Conservation (phyloP, 2,113 vertebrate species). For the Asarcornis scutulata region DNA sequence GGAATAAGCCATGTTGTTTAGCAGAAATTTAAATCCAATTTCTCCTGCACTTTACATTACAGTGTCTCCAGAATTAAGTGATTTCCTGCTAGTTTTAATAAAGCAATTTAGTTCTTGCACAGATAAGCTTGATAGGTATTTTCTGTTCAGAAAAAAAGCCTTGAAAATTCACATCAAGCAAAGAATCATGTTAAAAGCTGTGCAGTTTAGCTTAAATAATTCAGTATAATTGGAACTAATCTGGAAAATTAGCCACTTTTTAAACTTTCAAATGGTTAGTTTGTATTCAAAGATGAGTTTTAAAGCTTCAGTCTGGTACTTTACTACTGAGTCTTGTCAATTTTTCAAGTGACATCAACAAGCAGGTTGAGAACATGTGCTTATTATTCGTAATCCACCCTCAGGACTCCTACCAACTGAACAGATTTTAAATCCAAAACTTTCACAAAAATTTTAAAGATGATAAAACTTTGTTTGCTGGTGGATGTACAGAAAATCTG, state of each 20-base stretch:
- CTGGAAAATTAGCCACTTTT: constrained; percentile 44
- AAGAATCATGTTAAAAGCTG: neutral
- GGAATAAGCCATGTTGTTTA: neutral
- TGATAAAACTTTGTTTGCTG: constrained; percentile 53
- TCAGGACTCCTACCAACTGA: constrained; percentile 11
- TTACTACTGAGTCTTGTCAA: neutral
- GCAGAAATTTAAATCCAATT: neutral
- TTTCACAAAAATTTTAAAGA: constrained; percentile 63
- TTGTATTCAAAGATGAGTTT: constrained; percentile 44
- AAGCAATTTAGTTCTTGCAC: constrained; percentile 22
- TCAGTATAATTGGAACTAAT: constrained; percentile 24
- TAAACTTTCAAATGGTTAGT: constrained; percentile 29
- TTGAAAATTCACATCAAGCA: neutral
- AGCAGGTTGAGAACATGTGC: constrained; percentile 25
- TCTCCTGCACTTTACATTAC: neutral
- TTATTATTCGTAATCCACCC: constrained; percentile 1
- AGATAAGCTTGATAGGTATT: neutral
- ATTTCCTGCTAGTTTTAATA: constrained; percentile 13
- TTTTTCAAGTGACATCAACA: constrained; percentile 26
- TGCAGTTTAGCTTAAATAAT: constrained; percentile 22
- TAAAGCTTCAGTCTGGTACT: constrained; percentile 34
- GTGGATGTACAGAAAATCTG: constrained; percentile 45
- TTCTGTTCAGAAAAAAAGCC: neutral
- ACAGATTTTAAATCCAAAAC: constrained; percentile 48
- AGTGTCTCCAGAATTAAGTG: constrained; percentile 6